Conservation (phyloP, 2,113 vertebrate genomes). For the Oplegnathus fasciatus region DNA sequence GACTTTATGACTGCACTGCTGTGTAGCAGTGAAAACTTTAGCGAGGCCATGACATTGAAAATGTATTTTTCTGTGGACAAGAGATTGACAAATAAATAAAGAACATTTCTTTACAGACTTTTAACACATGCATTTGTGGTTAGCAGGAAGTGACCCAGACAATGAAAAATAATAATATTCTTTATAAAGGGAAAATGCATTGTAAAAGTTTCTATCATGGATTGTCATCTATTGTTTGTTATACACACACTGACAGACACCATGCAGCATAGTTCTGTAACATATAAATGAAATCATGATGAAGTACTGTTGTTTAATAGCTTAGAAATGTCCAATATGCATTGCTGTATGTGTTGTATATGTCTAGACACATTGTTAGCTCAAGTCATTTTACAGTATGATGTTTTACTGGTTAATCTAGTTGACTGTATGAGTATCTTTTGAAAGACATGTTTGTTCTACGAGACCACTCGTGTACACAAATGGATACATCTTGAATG, state of each 20-base stretch:
- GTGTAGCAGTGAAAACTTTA: constrained; percentile 12
- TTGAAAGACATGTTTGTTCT: constrained; percentile 1
- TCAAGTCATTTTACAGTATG: background rate
- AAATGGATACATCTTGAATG: constrained; percentile 25
- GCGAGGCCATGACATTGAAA: constrained; percentile 1
- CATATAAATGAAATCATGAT: background rate
- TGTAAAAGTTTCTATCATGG: background rate
- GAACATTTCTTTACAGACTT: background rate
- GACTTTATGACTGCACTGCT: background rate
- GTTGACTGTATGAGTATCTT: background rate
- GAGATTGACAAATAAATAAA: background rate
- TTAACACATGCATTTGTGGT: background rate
- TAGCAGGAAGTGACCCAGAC: background rate
- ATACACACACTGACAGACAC: background rate
- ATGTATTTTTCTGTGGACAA: constrained; percentile 1
- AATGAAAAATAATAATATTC: background rate
- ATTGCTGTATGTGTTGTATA: background rate
- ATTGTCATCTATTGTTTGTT: background rate
- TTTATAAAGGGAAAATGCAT: background rate
- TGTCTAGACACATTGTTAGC: background rate
- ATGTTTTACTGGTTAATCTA: constrained; percentile 10
- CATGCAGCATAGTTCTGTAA: background rate
- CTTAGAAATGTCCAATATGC: background rate
- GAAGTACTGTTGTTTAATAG: background rate
- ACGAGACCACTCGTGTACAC: background rate